Base-by-base conservation (phyloP, 2,113 vertebrate genomes). In the Varanus salvator region DNA sequence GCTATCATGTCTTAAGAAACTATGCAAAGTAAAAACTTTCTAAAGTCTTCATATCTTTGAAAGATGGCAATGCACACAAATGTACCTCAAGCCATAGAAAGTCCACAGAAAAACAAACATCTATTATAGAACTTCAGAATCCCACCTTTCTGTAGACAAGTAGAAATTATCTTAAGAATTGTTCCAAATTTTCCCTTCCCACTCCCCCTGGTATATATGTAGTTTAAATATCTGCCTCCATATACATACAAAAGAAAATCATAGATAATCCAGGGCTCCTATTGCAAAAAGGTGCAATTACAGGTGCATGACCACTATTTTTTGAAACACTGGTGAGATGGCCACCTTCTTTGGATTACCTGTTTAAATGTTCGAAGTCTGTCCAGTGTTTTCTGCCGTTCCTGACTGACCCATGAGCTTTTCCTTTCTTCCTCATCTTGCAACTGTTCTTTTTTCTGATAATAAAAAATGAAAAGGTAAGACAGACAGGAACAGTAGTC, bases 291-390 rank as follows among this genome's bases (percentile, higher is more conserved):
- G 11, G 54, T 76, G 29, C 15, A 48, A 11, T 78, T 87, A 50
- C 38, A 57, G 50, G 23, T 54, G 23, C 6, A 31, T 31, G 68
- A 19, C 14, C 23, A 60, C n/a, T 75, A 75, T 3, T 60, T 54
- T 80, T 54, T 34, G 21, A 81, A 66, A 48, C 64, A 69, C 34
- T 64, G n/a, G 44, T 31, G n/a, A 8, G 74, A 38, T 74, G n/a
- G 74, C 29, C 50, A 78, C 31, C 54, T 2, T 89, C 90, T 5
- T 87, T 87, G 50, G 84, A 60, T 94, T 94, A 99, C 99, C 98
- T 99, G 99, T 95, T 98, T 99, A 96, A 99, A 99, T 80, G 97
- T 98, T 90, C 98, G 98, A 44, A 99, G 98, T 94, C 98, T 96
- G 92, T 99, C 98, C 95, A 99, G 96, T 7, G 99, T 99, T 95